These are phyloP conservation scores for Hecatera dysodea DNA, from an alignment of 2,888 invertebrate genomes.

Conservation along the genomic window DNA sequence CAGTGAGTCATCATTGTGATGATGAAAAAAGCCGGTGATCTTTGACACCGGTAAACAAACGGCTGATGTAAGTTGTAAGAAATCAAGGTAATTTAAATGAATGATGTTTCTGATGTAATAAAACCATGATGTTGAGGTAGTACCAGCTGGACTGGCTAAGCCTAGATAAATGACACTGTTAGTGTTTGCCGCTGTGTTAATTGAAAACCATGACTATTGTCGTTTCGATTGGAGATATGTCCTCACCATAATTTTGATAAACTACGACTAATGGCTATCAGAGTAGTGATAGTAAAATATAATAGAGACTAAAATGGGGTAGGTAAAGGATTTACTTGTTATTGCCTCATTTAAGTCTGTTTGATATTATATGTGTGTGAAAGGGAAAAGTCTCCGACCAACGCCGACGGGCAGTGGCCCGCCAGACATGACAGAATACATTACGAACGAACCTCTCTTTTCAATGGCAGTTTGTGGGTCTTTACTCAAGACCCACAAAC, in stretches of 20 bases:
- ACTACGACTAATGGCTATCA: neutral
- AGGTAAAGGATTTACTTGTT: too few species aligned
- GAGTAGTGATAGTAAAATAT: too few species aligned
- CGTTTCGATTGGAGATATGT: neutral
- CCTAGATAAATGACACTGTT: neutral
- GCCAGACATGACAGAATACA: too few species aligned
- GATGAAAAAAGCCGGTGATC: constrained; percentile 49
- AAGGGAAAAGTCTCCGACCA: too few species aligned
- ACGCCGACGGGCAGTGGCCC: too few species aligned
- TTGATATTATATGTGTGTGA: too few species aligned
- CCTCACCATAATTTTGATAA: neutral
- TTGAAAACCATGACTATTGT: neutral
- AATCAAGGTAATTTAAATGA: constrained; percentile 36
- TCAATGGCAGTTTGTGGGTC: too few species aligned
- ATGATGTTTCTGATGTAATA: constrained; percentile 42
- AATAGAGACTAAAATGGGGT: too few species aligned
- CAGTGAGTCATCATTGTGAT: constrained; percentile 23
- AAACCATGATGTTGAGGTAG: constrained; percentile 3
- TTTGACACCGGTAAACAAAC: constrained; percentile 34
- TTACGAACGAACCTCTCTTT: too few species aligned
- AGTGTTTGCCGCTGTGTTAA: neutral
- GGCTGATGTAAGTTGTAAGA: constrained; percentile 54
- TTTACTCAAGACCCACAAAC: too few species aligned
- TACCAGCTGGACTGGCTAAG: too few species aligned
- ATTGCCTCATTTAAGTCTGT: too few species aligned